Evolutionary conservation across 2,797 vertebrate genomes (phyloP), one percentile per base, ranked within the genome.

Genomic region (Neostethus bicornis): DNA sequence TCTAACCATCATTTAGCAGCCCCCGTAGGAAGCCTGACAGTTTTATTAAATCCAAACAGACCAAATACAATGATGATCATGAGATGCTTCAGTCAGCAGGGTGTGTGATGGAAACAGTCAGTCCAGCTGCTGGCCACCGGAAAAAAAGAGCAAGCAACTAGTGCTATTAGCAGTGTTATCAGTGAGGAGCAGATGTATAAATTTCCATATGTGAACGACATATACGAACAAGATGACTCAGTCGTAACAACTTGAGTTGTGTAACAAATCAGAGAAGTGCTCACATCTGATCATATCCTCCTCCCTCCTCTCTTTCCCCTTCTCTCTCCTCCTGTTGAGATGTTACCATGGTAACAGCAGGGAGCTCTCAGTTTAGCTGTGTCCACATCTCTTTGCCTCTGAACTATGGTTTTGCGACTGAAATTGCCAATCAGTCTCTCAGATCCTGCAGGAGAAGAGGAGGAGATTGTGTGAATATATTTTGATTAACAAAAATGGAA

Each of bases 371-470:
- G 77, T 83, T 81, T 83, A 80, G 81, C 81, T 74, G 70, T 55
- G 52, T 76, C 77, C 69, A 19, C 20, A 10, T 74, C 71, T 73
- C 55, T 66, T 62, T 61, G 60, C 66, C 60, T 73, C 61, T 77
- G 72, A 87, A 89, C 77, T 85, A 74, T 81, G 75, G 65, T 77
- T 83, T 82, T 69, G 71, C 75, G 51, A 78, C 77, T 83, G 86
- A 91, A 89, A 91, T 87, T 91, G 87, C 83, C 88, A 91, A 90
- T 90, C 88, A 89, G 85, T 78, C 86, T 67, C 77, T 86, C 77
- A 79, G 84, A 87, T 90, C 79, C 57, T 38, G 45, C 75, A 50
- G 66, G 64, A 80, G 80, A 81, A 68, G 83, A 77, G 70, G 78
- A 80, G 75, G 70, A 79, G 80, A 87, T 84, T 81, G 77, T 86